These are phyloP conservation scores for Drosophila miranda DNA, from an alignment of 1,140 invertebrate species.

Conservation along the genomic window DNA sequence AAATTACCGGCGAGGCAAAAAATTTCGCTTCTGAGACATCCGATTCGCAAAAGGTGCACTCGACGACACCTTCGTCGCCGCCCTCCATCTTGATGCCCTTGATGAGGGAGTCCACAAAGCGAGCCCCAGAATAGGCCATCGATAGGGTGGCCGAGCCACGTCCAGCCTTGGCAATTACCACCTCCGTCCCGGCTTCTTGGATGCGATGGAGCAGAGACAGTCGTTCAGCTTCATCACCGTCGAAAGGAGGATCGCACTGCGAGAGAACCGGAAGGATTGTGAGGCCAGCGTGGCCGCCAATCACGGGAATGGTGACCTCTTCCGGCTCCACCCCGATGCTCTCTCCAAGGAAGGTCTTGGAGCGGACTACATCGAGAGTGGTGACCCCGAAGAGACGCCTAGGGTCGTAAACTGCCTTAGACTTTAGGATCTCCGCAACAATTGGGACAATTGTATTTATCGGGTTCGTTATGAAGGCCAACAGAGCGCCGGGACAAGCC, in stretches of 20 bases:
- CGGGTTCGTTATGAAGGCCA: slow-evolving; percentile 98
- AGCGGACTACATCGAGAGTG: slow-evolving; percentile 96
- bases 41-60: slow-evolving; percentile 96
- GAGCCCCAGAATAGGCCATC: slow-evolving; percentile 97
- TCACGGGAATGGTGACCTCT: slow-evolving; percentile 93
- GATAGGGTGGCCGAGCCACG: slow-evolving; percentile 98
- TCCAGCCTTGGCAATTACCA: slow-evolving; percentile 98
- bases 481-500: slow-evolving; percentile 93
- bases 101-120: slow-evolving; percentile 91
- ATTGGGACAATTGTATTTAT: slow-evolving; percentile 99
- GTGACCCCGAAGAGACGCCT: slow-evolving; percentile 96
- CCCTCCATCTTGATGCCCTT: slow-evolving; percentile 91
- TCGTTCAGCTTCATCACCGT: slow-evolving; percentile 86
- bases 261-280: slow-evolving; percentile 98
- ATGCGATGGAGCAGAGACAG: slow-evolving; percentile 91
- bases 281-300: slow-evolving; percentile 97
- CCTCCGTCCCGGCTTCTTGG: slow-evolving; percentile 98
- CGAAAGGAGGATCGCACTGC: slow-evolving; percentile 92
- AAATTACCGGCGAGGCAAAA: slow-evolving; percentile 95
- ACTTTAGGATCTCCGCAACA: slow-evolving; percentile 95
- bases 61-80: slow-evolving; percentile 88
- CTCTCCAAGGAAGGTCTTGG: slow-evolving; percentile 96
- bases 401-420: slow-evolving; percentile 92
- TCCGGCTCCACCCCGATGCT: slow-evolving; percentile 89
- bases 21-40: slow-evolving; percentile 93